These are phyloP conservation scores for Cecidostiba fungosa DNA, from an alignment of 2,888 invertebrate genomes.

Conservation along the genomic window DNA sequence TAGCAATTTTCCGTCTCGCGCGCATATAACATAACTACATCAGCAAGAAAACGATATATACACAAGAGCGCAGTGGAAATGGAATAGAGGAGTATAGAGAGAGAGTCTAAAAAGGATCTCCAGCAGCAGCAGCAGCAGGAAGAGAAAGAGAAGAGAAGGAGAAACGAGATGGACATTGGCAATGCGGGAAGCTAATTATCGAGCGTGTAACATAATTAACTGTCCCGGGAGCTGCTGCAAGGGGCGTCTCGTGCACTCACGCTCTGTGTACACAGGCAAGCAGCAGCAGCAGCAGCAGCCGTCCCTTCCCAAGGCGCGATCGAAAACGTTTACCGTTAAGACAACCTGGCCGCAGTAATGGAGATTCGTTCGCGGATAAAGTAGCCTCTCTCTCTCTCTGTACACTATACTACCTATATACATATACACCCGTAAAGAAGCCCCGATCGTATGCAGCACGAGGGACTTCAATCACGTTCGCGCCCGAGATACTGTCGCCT, in stretches of 20 bases:
- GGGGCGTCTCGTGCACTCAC: constrained; percentile 25
- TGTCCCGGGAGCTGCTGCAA: constrained; percentile 65
- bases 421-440: background rate
- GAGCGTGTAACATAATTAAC: constrained; percentile 75
- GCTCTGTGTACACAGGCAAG: constrained; percentile 9
- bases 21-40: no score
- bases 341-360: constrained; percentile 67
- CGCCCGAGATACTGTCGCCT: constrained; percentile 37
- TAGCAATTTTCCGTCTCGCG: no score
- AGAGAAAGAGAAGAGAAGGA: constrained; percentile 28
- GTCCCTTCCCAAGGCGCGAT: constrained; percentile 61
- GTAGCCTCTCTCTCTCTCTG: constrained; percentile 50
- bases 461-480: constrained; percentile 61
- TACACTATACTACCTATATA: background rate
- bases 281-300: background rate
- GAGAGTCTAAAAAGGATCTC: background rate
- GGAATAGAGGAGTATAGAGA: background rate
- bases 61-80: background rate
- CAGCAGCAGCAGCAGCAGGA: background rate
- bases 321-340: constrained; percentile 75
- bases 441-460: constrained; percentile 4
- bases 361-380: constrained; percentile 71
- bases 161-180: constrained; percentile 54
- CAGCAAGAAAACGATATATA: no score
- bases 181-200: constrained; percentile 72